Conservation (phyloP, 2,797 vertebrate species). For the Galagoides demidoff region DNA sequence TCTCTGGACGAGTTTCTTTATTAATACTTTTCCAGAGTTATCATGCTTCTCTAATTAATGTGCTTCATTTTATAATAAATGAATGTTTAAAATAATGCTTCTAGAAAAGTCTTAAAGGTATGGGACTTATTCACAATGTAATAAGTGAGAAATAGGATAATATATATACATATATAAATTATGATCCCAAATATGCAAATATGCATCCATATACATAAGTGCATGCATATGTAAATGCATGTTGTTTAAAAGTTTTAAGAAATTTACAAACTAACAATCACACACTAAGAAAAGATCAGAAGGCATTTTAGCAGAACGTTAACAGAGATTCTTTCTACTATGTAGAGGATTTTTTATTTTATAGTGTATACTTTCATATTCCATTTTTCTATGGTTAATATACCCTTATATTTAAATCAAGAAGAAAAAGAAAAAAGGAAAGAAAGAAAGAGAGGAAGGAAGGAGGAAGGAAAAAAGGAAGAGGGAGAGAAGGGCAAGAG, state of each 20-base stretch:
- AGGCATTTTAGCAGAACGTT: not conserved
- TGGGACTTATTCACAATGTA: not conserved
- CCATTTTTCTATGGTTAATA: not conserved
- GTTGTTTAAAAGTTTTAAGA: not conserved
- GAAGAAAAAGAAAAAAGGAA: not conserved
- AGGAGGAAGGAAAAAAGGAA: no score
- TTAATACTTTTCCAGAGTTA: not conserved
- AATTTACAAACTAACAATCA: not conserved
- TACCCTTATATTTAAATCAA: constrained; percentile 13
- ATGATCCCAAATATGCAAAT: not conserved
- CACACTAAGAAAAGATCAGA: not conserved
- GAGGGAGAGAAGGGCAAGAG: no score
- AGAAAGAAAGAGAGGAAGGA: not conserved
- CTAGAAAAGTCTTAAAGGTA: not conserved
- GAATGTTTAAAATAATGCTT: not conserved
- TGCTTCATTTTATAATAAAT: not conserved
- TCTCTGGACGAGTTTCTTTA: not conserved
- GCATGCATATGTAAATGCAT: not conserved
- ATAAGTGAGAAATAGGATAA: not conserved
- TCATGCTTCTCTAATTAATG: not conserved
- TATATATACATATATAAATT: not conserved
- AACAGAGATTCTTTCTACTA: not conserved
- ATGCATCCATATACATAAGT: not conserved
- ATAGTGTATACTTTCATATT: not conserved
- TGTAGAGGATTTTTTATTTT: not conserved